Evolutionary conservation across 2,113 vertebrate genomes (phyloP).

Genomic region (Rafetus swinhoei): DNA sequence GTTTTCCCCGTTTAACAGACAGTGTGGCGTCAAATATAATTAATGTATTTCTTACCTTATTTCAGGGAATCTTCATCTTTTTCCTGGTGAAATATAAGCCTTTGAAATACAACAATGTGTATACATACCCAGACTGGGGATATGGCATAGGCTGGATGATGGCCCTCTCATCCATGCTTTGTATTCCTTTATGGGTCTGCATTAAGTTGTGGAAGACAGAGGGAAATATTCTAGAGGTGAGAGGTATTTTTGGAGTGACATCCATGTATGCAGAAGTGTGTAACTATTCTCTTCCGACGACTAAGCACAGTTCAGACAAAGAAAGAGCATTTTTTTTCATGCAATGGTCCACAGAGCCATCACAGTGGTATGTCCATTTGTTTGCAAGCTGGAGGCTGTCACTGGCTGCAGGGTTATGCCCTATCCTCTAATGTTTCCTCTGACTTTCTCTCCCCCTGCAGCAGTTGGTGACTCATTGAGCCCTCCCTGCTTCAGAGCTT

Average conservation of each 20-base stretch:
- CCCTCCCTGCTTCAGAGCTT: neutral
- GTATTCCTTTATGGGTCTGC: slow-evolving; percentile 92
- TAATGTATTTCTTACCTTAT: slow-evolving; percentile 13
- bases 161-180: slow-evolving; percentile 98
- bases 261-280: neutral
- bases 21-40: neutral
- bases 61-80: slow-evolving; percentile 96
- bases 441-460: neutral
- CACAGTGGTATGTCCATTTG: neutral
- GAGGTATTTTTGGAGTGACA: neutral
- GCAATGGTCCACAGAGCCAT: rapidly evolving
- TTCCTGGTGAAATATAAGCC: slow-evolving; percentile 99
- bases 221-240: slow-evolving; percentile 92
- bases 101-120: slow-evolving; percentile 97
- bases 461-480: neutral
- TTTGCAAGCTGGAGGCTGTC: rapidly evolving
- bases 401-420: neutral
- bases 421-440: neutral
- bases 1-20: neutral
- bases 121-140: slow-evolving; percentile 96
- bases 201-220: slow-evolving; percentile 92
- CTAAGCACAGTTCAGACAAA: neutral
- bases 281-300: neutral
- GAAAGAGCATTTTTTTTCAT: neutral
- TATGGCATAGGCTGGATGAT: slow-evolving; percentile 99